A percentile compares a stretch with the other conserved stretches of the same genome.
Conservation (phyloP, 2,113 vertebrate genomes). For the Sakesphorus luctuosus region DNA sequence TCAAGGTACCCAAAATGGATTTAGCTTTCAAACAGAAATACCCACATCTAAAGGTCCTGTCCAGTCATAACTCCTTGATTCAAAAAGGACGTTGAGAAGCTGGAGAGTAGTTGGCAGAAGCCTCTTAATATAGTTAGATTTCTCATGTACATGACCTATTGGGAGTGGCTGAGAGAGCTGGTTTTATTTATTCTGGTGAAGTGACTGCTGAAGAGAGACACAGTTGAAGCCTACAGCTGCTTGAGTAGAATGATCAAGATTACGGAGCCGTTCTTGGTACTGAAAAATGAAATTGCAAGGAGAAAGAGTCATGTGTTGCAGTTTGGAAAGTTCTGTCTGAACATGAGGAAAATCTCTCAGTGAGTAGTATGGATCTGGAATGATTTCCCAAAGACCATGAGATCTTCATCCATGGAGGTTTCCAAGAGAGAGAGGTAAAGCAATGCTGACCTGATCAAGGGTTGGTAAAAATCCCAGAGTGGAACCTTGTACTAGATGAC, state of each 20-base stretch:
- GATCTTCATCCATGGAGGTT: neutral
- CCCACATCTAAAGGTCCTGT: neutral
- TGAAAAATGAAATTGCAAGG: neutral
- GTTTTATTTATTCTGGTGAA: neutral
- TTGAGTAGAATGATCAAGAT: neutral
- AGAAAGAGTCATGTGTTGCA: neutral
- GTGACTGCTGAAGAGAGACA: neutral
- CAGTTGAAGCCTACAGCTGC: neutral
- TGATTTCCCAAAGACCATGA: neutral
- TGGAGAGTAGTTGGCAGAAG: neutral
- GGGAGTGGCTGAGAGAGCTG: neutral
- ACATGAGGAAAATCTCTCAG: neutral
- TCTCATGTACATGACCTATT: neutral
- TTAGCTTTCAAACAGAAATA: neutral
- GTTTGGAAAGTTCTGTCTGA: neutral
- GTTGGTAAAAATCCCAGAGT: neutral
- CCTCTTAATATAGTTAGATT: neutral
- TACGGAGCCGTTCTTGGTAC: neutral
- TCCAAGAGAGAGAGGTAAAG: neutral
- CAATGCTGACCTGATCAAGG: neutral
- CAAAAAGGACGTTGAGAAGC: neutral
- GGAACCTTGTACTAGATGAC: neutral
- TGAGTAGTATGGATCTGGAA: neutral
- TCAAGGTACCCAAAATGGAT: neutral
- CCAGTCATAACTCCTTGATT: neutral